Evolutionary conservation across 2,113 vertebrate species (phyloP).

Genomic region (Argyrosomus japonicus): DNA sequence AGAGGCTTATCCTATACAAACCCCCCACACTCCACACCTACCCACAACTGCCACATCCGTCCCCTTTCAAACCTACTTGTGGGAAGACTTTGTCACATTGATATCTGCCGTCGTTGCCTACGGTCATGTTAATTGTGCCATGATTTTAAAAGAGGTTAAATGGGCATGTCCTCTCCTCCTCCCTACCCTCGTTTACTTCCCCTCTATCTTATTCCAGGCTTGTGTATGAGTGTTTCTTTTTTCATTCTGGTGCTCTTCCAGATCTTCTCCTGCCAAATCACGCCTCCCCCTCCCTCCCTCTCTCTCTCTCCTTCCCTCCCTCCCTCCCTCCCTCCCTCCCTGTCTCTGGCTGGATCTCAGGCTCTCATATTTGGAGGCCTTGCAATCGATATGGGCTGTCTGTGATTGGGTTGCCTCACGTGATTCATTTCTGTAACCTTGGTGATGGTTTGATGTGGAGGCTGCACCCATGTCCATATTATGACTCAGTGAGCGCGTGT

Average conservation of each 20-base stretch:
- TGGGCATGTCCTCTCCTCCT: slow-evolving; percentile 42
- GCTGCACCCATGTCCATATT: slow-evolving; percentile 77
- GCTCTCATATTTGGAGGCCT: slow-evolving; percentile 75
- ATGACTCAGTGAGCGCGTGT: slow-evolving; percentile 80
- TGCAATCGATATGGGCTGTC: slow-evolving; percentile 81
- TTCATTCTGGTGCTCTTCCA: slow-evolving; percentile 75
- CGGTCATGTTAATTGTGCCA: slow-evolving; percentile 61
- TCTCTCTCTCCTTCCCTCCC: slow-evolving; percentile 5
- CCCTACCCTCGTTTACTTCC: slow-evolving; percentile 40
- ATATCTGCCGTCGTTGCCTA: slow-evolving; percentile 24
- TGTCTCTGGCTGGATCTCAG: slow-evolving; percentile 70
- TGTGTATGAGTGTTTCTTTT: slow-evolving; percentile 57
- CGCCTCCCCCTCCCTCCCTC: slow-evolving; percentile 34
- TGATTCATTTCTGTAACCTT: slow-evolving; percentile 86
- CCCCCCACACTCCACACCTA: slow-evolving; percentile 11
- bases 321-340: slow-evolving; percentile 17
- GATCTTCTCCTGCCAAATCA: slow-evolving; percentile 70
- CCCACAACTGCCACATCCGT: slow-evolving; percentile 21
- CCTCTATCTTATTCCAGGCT: slow-evolving; percentile 51
- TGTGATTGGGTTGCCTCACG: slow-evolving; percentile 82
- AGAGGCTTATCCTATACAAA: slow-evolving; percentile 57
- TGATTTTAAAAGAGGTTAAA: slow-evolving; percentile 69
- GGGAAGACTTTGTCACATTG: slow-evolving; percentile 34
- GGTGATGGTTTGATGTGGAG: slow-evolving; percentile 85
- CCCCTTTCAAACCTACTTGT: slow-evolving; percentile 23